These are phyloP conservation scores for Pseudopodoces humilis DNA, from an alignment of 2,113 vertebrate species.

Conservation along the genomic window DNA sequence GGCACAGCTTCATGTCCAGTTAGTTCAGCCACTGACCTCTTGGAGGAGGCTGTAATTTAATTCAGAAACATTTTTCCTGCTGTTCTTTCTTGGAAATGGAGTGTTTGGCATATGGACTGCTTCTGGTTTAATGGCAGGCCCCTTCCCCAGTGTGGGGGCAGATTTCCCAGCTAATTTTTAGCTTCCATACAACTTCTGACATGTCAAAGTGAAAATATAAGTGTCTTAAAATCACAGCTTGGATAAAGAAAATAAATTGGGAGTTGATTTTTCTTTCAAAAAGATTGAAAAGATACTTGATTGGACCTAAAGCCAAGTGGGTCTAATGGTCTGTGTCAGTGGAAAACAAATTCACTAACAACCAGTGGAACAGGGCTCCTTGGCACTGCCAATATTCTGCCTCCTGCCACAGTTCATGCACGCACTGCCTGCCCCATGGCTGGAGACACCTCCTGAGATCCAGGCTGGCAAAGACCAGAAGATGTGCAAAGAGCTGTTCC, in stretches of 20 bases:
- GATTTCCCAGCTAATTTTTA: not conserved
- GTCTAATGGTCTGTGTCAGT: not conserved
- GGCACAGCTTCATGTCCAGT: not conserved
- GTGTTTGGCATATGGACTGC: accelerated
- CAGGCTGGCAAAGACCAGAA: not conserved
- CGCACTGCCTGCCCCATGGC: accelerated
- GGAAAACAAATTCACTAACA: not conserved
- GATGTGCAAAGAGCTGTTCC: not conserved
- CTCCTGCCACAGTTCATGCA: not conserved
- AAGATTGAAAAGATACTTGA: not conserved
- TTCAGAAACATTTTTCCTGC: not conserved
- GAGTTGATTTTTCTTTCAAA: not conserved
- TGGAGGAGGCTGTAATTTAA: not conserved
- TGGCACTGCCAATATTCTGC: not conserved
- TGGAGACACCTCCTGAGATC: not conserved
- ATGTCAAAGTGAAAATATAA: not conserved
- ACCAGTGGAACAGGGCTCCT: not conserved
- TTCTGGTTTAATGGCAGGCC: not conserved
- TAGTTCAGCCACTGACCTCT: not conserved
- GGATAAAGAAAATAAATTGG: not conserved
- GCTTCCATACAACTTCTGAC: not conserved
- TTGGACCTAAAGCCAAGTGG: not conserved
- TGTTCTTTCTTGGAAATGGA: not conserved
- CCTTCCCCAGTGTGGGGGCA: accelerated
- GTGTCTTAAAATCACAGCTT: not conserved